These are phyloP conservation scores for Campopleginae sp. DNA, from an alignment of 2,888 invertebrate species.

Conservation along the genomic window DNA sequence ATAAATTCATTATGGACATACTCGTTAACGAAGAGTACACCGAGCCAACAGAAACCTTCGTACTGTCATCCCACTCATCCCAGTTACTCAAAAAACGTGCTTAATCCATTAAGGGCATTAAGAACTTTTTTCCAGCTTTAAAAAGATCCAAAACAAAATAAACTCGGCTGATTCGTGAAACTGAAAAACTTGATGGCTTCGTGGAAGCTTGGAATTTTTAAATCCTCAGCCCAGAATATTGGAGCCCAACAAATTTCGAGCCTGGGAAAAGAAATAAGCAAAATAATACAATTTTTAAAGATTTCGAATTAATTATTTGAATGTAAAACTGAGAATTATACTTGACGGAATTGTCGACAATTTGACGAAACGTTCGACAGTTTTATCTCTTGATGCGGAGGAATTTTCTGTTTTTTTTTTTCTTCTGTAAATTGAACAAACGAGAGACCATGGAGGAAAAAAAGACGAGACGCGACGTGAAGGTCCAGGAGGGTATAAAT, in stretches of 20 bases:
- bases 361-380: background rate
- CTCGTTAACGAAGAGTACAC: constrained; percentile 53
- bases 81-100: background rate
- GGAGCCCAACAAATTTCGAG: background rate
- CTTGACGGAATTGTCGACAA: background rate
- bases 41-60: background rate
- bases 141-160: background rate
- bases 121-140: background rate
- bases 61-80: constrained; percentile 1
- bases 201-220: background rate
- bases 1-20: constrained; percentile 42
- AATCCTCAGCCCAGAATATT: background rate
- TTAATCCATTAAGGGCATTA: background rate
- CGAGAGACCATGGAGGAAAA: background rate
- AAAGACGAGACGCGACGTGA: background rate
- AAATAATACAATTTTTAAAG: no score
- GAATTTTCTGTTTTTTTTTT: background rate
- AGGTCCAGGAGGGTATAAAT: constrained; percentile 36
- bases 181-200: background rate
- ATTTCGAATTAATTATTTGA: background rate
- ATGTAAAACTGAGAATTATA: background rate
- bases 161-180: background rate
- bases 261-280: no score
- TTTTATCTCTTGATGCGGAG: background rate
- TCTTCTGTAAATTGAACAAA: constrained; percentile 8